A percentile compares a stretch with the other conserved stretches of the same genome.
These are phyloP conservation scores for Lophochroa leadbeateri DNA, from an alignment of 2,113 vertebrate species.

Conservation along the genomic window DNA sequence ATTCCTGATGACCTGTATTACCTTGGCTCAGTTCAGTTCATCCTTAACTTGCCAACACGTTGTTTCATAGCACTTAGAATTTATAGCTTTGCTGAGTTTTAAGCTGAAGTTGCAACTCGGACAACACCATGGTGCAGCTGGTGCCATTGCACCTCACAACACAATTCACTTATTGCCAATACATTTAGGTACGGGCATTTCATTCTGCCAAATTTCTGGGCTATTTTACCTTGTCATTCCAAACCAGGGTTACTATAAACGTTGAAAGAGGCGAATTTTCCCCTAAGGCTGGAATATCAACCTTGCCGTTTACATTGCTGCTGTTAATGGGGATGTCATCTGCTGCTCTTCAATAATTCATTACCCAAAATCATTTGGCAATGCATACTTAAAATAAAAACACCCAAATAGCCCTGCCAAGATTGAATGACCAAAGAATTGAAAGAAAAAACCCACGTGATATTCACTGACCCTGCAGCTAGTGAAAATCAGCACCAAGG, in stretches of 20 bases:
- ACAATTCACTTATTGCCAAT: not conserved
- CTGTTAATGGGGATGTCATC: not conserved
- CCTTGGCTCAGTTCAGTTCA: not conserved
- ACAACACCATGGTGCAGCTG: not conserved
- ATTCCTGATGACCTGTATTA: not conserved
- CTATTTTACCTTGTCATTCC: not conserved
- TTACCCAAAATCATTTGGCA: constrained; percentile 33
- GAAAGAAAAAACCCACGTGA: constrained; percentile 27
- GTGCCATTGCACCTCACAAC: not conserved
- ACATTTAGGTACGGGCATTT: not conserved
- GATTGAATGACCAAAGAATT: not conserved
- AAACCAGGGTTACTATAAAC: not conserved
- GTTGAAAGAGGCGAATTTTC: not conserved
- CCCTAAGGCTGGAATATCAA: not conserved
- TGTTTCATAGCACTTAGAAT: not conserved
- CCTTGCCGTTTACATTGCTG: not conserved
- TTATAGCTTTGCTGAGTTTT: not conserved
- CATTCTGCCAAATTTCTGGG: not conserved
- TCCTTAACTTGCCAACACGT: not conserved
- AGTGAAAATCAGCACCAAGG: constrained; percentile 48
- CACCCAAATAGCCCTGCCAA: not conserved
- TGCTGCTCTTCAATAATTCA: constrained; percentile 42
- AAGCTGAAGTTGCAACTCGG: not conserved
- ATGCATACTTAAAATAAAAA: not conserved
- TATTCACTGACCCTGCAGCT: not conserved